phyloP scores from a whole-genome alignment of 1,140 invertebrate genomes.

The Rhopalosiphum padi region DNA sequence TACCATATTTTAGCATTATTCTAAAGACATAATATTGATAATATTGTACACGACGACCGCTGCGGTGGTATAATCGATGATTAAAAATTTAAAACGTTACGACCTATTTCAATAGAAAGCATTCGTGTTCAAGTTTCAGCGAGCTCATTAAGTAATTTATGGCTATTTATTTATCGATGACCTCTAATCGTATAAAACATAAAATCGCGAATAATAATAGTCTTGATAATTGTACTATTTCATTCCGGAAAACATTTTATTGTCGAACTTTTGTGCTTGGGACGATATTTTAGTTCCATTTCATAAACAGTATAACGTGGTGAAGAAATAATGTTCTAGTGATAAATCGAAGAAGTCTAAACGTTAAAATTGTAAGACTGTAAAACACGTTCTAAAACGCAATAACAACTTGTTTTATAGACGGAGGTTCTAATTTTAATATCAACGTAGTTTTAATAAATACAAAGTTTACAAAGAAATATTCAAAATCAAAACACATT shows the following conservation, averaged over 20 bases:
- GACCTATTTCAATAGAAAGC: not conserved
- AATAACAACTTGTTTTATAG: not conserved
- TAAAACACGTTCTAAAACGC: not conserved
- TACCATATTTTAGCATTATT: not conserved
- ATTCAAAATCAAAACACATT: not conserved
- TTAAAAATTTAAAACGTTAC: not conserved
- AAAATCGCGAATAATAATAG: too few species aligned
- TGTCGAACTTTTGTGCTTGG: not conserved
- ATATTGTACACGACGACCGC: not conserved
- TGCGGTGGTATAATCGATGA: not conserved
- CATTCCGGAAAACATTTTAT: not conserved
- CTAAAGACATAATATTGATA: not conserved
- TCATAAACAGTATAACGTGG: not conserved
- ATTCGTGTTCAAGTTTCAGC: not conserved
- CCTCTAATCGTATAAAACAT: too few species aligned
- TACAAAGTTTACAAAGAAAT: not conserved
- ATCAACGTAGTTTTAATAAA: not conserved
- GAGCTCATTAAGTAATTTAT: not conserved
- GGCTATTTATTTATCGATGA: not conserved
- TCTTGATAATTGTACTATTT: not conserved
- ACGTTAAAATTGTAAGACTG: not conserved
- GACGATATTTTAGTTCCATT: not conserved
- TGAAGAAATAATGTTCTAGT: not conserved
- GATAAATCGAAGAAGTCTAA: not conserved
- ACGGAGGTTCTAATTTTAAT: not conserved